phyloP scores from a whole-genome alignment of 2,797 vertebrate species.

The Lepilemur septentrionalis region DNA sequence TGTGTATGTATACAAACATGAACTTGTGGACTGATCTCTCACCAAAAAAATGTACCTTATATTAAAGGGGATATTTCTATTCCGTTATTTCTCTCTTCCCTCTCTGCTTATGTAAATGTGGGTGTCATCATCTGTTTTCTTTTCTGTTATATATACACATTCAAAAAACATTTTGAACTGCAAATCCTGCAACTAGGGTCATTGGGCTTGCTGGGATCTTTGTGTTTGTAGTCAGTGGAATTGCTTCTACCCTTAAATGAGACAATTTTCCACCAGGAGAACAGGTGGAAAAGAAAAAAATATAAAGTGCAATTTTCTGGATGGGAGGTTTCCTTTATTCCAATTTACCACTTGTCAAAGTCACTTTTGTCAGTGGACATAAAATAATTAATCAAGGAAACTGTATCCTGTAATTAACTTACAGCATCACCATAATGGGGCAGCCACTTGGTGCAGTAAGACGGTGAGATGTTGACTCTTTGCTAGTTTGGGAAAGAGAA shows the following conservation, averaged over 20 bases:
- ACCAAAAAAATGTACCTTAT: neutral
- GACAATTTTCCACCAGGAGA: neutral
- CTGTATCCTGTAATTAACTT: constrained; percentile 70
- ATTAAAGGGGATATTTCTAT: neutral
- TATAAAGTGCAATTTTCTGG: constrained; percentile 61
- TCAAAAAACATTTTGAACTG: neutral
- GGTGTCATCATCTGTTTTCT: neutral
- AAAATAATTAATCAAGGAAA: constrained; percentile 74
- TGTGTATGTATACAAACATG: neutral
- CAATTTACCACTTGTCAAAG: constrained; percentile 31
- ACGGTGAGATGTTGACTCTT: constrained; percentile 61
- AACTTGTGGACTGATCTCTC: neutral
- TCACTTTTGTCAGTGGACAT: constrained; percentile 52
- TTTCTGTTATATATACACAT: neutral
- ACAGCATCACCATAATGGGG: constrained; percentile 30
- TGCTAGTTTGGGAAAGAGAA: constrained; percentile 49
- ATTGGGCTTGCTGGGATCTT: neutral
- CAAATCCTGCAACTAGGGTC: constrained; percentile 12
- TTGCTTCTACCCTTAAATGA: neutral
- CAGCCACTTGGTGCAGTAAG: neutral
- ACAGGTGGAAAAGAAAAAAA: neutral
- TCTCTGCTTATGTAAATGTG: neutral
- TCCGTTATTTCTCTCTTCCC: neutral
- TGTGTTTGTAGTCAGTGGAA: neutral
- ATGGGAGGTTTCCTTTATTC: constrained; percentile 26